Evolutionary conservation across 2,113 vertebrate genomes (phyloP).

Genomic region (Peromyscus leucopus): DNA sequence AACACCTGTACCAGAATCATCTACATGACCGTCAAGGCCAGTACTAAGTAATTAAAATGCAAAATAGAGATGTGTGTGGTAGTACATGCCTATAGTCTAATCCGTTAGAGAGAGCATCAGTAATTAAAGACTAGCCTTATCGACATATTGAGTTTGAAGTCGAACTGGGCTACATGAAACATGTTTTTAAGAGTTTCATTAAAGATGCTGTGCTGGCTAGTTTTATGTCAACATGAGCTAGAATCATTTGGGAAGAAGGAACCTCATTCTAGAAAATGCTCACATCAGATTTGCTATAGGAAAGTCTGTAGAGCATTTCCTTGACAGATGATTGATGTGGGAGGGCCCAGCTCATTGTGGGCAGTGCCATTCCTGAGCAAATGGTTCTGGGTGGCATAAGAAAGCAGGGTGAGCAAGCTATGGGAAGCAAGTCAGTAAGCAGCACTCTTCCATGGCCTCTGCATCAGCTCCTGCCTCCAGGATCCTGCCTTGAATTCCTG

Average conservation of each 20-base stretch:
- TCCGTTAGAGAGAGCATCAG: background rate
- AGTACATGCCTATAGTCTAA: background rate
- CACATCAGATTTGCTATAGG: background rate
- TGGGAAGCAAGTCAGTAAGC: background rate
- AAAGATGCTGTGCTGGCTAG: background rate
- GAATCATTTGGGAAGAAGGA: background rate
- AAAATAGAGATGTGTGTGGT: background rate
- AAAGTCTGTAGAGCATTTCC: background rate
- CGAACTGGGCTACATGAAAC: background rate
- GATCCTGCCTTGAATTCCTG: background rate
- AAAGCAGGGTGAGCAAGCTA: background rate
- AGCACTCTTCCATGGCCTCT: background rate
- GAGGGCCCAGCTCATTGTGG: background rate
- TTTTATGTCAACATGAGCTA: background rate
- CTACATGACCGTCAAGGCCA: too few species aligned
- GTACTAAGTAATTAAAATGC: background rate
- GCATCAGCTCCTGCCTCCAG: background rate
- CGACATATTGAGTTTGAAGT: background rate
- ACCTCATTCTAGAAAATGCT: background rate
- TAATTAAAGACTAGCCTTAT: background rate
- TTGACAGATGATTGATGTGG: background rate
- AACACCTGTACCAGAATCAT: background rate
- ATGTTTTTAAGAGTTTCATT: background rate
- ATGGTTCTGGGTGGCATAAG: background rate
- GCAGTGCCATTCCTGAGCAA: background rate